Conservation (phyloP, 1,140 invertebrate genomes). For the Hypothenemus hampei region DNA sequence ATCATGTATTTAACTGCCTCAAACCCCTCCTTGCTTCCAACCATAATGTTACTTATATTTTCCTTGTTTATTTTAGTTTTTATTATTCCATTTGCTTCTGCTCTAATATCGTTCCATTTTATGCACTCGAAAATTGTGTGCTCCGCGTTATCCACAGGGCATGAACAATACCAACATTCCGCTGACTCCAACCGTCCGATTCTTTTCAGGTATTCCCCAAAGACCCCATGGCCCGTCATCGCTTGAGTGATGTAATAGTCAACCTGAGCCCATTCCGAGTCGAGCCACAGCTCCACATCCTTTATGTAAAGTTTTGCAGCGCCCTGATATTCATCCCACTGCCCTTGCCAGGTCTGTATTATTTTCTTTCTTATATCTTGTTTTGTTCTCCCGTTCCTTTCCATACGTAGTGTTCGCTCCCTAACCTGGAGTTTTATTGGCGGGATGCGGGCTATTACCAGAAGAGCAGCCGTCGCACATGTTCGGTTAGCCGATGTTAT, state of each 20-base stretch:
- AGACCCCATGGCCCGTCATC: conserved; percentile 11
- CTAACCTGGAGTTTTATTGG: background rate
- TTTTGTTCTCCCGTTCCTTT: background rate
- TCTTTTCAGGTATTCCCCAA: conserved; percentile 5
- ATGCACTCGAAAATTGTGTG: too few relatives aligned
- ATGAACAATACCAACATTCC: too few relatives aligned
- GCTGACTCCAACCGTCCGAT: too few relatives aligned
- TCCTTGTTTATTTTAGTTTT: too few relatives aligned
- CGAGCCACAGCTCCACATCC: background rate
- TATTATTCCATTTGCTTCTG: too few relatives aligned
- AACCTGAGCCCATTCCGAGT: background rate
- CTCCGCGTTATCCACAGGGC: too few relatives aligned
- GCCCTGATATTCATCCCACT: background rate
- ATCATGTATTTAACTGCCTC: too few relatives aligned
- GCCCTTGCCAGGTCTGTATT: background rate
- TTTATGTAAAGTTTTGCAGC: background rate
- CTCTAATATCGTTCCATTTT: too few relatives aligned
- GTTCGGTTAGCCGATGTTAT: background rate
- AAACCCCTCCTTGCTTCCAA: too few relatives aligned
- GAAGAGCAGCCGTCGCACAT: background rate
- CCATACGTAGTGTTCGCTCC: background rate
- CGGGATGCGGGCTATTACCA: background rate
- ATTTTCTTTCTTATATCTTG: background rate
- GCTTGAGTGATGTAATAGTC: conserved; percentile 11
- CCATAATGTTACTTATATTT: too few relatives aligned